These are phyloP conservation scores for Drosophila diplacantha DNA, from an alignment of 2,888 invertebrate genomes.

Conservation along the genomic window DNA sequence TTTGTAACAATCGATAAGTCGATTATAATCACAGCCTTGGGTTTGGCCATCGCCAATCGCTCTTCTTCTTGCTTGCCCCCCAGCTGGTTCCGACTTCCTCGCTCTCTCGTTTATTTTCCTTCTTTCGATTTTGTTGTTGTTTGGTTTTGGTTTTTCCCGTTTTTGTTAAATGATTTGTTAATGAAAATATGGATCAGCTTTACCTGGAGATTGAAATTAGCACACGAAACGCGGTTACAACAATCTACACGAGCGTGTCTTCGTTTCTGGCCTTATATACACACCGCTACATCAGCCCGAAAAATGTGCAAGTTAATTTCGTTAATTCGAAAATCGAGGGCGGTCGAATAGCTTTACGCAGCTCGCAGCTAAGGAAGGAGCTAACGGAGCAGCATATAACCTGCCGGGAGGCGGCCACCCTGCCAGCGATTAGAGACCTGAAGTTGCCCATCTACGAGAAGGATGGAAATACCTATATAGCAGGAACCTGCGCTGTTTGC, in stretches of 20 bases:
- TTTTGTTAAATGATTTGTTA: slow-evolving; percentile 42
- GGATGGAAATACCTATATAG: slow-evolving; percentile 81
- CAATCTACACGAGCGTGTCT: slow-evolving; percentile 80
- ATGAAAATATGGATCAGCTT: slow-evolving; percentile 73
- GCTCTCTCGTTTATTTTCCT: slow-evolving; percentile 24
- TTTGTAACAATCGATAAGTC: slow-evolving; percentile 1
- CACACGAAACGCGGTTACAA: slow-evolving; percentile 67
- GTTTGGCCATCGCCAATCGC: not conserved
- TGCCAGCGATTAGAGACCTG: slow-evolving; percentile 72
- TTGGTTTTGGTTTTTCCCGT: slow-evolving; percentile 24
- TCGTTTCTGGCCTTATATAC: slow-evolving; percentile 82
- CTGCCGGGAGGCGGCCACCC: slow-evolving; percentile 65
- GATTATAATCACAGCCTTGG: not conserved
- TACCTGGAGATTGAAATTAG: slow-evolving; percentile 75
- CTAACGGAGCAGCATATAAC: slow-evolving; percentile 74
- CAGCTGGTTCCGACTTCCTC: slow-evolving; percentile 29
- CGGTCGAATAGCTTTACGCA: slow-evolving; percentile 64
- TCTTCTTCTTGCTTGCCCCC: slow-evolving; percentile 21
- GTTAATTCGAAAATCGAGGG: slow-evolving; percentile 57
- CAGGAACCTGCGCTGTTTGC: slow-evolving; percentile 87
- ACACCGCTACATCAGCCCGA: slow-evolving; percentile 78
- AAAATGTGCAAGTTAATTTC: slow-evolving; percentile 78
- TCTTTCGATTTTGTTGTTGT: slow-evolving; percentile 24
- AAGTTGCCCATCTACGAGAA: slow-evolving; percentile 81
- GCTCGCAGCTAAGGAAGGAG: slow-evolving; percentile 65